Evolutionary conservation across 2,113 vertebrate genomes (phyloP).

Genomic region (Brachionichthys hirsutus): DNA sequence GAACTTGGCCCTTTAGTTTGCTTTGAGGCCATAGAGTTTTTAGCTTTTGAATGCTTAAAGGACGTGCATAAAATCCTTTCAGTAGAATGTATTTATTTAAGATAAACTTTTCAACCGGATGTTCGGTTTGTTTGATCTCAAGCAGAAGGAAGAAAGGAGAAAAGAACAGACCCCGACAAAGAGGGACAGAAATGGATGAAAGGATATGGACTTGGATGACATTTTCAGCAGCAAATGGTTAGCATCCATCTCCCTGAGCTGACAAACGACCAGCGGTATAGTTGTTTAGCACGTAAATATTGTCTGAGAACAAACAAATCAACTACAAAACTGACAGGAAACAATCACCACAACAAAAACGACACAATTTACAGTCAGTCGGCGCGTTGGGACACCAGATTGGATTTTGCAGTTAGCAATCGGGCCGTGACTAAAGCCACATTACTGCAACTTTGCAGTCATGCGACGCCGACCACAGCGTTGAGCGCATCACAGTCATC

Average conservation of each 20-base stretch:
- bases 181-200: constrained; percentile 10
- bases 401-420: too few relatives aligned
- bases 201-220: constrained; percentile 25
- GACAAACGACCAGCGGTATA: not conserved
- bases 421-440: too few relatives aligned
- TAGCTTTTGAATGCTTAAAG: constrained; percentile 39
- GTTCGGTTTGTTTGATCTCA: constrained; percentile 38
- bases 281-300: too few relatives aligned
- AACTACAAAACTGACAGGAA: not conserved
- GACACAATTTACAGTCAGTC: too few relatives aligned
- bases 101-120: constrained; percentile 36
- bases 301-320: not conserved
- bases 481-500: too few relatives aligned
- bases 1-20: constrained; percentile 35
- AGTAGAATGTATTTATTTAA: constrained; percentile 7
- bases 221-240: constrained; percentile 70
- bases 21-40: constrained; percentile 32
- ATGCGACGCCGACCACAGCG: too few relatives aligned
- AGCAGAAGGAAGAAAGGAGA: constrained; percentile 7
- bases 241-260: constrained; percentile 52
- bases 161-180: not conserved
- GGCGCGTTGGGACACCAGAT: too few relatives aligned
- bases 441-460: too few relatives aligned
- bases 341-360: not conserved
- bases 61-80: constrained; percentile 10